Percentiles rank a stretch among this genome's conserved stretches.
Evolutionary conservation across 2,888 invertebrate genomes (phyloP).

Genomic region (Podotricha telesiphe): DNA sequence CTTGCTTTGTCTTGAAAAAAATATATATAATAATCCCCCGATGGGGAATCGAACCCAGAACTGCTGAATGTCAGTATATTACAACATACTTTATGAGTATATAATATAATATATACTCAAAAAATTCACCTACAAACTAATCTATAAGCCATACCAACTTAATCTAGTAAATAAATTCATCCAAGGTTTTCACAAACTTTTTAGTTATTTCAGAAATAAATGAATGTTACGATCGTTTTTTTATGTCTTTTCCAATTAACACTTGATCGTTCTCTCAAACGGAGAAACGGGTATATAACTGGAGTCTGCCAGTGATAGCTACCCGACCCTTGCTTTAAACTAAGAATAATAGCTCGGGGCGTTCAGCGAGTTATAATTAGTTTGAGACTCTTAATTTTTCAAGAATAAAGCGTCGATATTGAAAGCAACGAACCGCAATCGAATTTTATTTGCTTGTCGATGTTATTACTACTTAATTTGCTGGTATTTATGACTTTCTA

Average conservation of each 20-base stretch:
- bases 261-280: constrained; percentile 29
- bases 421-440: constrained; percentile 26
- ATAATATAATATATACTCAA: too few relatives aligned
- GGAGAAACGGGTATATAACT: constrained; percentile 17
- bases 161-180: too few relatives aligned
- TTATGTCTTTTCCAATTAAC: constrained; percentile 39
- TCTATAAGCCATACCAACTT: too few relatives aligned
- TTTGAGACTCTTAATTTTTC: constrained; percentile 62
- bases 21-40: too few relatives aligned
- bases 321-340: constrained; percentile 49
- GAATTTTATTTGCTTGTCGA: constrained; percentile 30
- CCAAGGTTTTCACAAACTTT: background rate
- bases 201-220: background rate
- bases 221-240: constrained; percentile 3
- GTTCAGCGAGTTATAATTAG: constrained; percentile 54
- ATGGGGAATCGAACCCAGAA: too few relatives aligned
- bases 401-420: constrained; percentile 47
- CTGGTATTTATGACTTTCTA: background rate
- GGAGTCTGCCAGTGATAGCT: constrained; percentile 42
- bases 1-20: too few relatives aligned
- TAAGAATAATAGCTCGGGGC: constrained; percentile 58
- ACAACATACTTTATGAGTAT: too few relatives aligned
- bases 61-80: too few relatives aligned
- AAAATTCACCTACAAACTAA: too few relatives aligned
- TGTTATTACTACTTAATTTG: constrained; percentile 20